phyloP scores from a whole-genome alignment of 2,113 vertebrate genomes.

The Pomatostomus ruficeps region DNA sequence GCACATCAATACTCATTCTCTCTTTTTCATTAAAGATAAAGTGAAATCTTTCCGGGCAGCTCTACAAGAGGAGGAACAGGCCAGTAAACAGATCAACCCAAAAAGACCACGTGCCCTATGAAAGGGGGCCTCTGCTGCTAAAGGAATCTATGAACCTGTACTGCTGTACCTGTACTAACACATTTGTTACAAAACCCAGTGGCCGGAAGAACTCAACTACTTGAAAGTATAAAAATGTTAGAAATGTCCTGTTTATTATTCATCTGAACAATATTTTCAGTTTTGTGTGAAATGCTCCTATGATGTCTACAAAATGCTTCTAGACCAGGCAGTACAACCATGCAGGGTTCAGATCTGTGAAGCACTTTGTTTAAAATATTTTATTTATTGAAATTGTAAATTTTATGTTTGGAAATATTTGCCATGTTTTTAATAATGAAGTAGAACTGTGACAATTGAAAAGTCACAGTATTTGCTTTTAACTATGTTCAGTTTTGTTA shows the following conservation, averaged over 20 bases:
- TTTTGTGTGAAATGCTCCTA: conserved; percentile 76
- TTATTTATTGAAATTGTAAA: conserved; percentile 64
- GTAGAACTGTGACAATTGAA: conserved; percentile 69
- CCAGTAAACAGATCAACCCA: conserved; percentile 95
- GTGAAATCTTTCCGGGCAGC: conserved; percentile 94
- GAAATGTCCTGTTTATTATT: conserved; percentile 73
- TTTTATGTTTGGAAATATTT: conserved; percentile 72
- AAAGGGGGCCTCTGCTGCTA: conserved; percentile 60
- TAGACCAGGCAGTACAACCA: conserved; percentile 69
- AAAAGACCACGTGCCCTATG: conserved; percentile 91
- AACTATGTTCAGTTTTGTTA: conserved; percentile 57
- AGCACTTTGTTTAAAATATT: conserved; percentile 71
- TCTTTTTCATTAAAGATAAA: conserved; percentile 80
- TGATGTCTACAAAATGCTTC: conserved; percentile 78
- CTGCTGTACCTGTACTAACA: no score
- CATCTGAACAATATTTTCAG: conserved; percentile 70
- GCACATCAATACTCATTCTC: background rate
- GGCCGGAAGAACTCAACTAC: conserved; percentile 68
- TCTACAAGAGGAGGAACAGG: conserved; percentile 94
- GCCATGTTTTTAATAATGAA: conserved; percentile 71
- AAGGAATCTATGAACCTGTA: conserved; percentile 58
- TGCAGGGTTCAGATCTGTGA: conserved; percentile 69
- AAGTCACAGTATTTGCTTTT: conserved; percentile 66
- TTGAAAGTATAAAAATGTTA: conserved; percentile 70
- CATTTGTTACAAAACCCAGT: conserved; percentile 62